Evolutionary conservation across 2,113 vertebrate genomes (phyloP).

Genomic region (Tupaia tana): DNA sequence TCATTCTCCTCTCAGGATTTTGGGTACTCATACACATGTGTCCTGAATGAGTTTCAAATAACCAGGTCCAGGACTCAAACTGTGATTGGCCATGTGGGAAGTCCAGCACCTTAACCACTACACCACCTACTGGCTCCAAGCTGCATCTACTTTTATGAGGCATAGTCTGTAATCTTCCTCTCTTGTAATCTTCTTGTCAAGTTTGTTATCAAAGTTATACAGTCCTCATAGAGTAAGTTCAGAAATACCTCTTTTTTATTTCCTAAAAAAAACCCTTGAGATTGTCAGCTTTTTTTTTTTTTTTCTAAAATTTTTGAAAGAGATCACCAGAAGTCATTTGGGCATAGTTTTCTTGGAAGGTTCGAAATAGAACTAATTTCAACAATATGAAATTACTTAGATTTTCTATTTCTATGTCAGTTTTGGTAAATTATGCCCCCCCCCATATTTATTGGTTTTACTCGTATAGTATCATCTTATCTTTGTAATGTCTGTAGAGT

Average conservation of each 20-base stretch:
- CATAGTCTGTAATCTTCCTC: neutral
- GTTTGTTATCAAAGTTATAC: neutral
- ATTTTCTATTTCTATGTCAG: slow-evolving; percentile 38
- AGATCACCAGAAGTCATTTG: slow-evolving; percentile 47
- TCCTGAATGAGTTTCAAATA: too few species aligned
- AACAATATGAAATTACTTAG: neutral
- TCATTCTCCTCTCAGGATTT: too few species aligned
- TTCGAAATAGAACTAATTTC: slow-evolving; percentile 1
- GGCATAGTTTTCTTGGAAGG: neutral
- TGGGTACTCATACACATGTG: too few species aligned
- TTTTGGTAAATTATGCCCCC: neutral
- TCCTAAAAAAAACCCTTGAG: slow-evolving; percentile 36
- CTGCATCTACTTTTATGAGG: neutral
- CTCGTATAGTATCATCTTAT: neutral
- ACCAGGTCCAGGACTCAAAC: too few species aligned
- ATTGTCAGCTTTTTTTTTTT: neutral
- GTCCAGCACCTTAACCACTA: too few species aligned
- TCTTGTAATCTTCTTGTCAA: slow-evolving; percentile 24
- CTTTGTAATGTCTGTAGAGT: neutral
- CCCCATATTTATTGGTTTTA: neutral
- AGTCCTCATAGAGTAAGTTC: neutral
- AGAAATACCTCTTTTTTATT: neutral
- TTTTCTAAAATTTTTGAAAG: neutral
- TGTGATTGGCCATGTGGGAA: too few species aligned
- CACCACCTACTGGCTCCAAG: neutral